Conservation (phyloP, 1,140 invertebrate genomes). For the Zaprionus nigranus region DNA sequence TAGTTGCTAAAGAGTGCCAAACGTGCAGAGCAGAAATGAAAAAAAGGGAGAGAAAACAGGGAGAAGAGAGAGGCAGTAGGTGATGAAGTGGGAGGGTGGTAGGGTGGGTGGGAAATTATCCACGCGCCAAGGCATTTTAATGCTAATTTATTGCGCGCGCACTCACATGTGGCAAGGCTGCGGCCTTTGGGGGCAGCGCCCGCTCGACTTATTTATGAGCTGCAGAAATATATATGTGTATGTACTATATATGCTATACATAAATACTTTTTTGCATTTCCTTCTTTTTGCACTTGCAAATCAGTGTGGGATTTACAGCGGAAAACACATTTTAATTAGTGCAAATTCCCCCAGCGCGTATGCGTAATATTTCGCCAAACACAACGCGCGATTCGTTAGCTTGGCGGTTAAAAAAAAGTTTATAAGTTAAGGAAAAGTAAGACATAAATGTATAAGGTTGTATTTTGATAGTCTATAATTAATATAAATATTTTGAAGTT, state of each 20-base stretch:
- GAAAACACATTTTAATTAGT: slow-evolving; percentile 80
- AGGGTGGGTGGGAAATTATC: slow-evolving; percentile 39
- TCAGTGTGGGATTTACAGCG: slow-evolving; percentile 69
- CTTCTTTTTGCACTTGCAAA: slow-evolving; percentile 53
- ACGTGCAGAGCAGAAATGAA: slow-evolving; percentile 27
- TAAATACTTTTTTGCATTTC: slow-evolving; percentile 38
- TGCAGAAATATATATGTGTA: slow-evolving; percentile 50
- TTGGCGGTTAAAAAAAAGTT: no score
- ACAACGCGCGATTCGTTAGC: slow-evolving; percentile 4
- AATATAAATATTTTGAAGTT: no score
- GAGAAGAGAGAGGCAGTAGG: slow-evolving; percentile 18
- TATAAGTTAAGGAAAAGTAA: no score
- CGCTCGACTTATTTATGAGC: slow-evolving; percentile 70
- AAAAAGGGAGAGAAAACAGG: neutral
- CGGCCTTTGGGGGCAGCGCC: neutral
- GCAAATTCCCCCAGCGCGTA: slow-evolving; percentile 60
- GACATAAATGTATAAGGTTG: no score
- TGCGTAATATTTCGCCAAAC: slow-evolving; percentile 61
- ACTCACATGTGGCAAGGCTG: slow-evolving; percentile 54
- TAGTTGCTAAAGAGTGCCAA: slow-evolving; percentile 53
- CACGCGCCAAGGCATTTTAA: slow-evolving; percentile 70
- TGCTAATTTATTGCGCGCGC: slow-evolving; percentile 72
- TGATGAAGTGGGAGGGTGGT: neutral
- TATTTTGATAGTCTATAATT: no score
- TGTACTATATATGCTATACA: neutral